A percentile compares a stretch with the other conserved stretches of the same genome.
phyloP scores from a whole-genome alignment of 2,888 invertebrate species.

The Asteroscopus sphinx region DNA sequence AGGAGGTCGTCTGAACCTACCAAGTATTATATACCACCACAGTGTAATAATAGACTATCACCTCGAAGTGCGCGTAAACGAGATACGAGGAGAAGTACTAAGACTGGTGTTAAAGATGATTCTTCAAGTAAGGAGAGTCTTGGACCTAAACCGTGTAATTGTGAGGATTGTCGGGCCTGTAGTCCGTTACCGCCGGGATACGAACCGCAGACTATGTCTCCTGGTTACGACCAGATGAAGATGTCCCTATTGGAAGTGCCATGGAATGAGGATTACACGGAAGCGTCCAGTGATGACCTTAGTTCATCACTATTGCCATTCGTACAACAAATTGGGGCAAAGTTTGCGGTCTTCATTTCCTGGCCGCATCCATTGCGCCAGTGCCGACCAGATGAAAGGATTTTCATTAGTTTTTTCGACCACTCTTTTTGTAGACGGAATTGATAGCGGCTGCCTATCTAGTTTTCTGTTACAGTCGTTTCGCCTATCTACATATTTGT shows the following conservation, averaged over 20 bases:
- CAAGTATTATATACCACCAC: constrained; percentile 84
- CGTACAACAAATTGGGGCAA: constrained; percentile 66
- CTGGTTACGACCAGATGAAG: constrained; percentile 95
- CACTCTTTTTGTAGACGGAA: constrained; percentile 50
- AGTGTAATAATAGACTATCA: constrained; percentile 84
- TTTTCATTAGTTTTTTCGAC: constrained; percentile 60
- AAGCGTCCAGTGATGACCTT: constrained; percentile 97
- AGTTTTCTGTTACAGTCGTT: constrained; percentile 32
- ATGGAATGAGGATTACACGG: constrained; percentile 94
- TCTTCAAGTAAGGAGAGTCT: constrained; percentile 72
- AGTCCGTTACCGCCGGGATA: constrained; percentile 87
- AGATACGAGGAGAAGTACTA: constrained; percentile 78
- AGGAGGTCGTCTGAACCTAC: constrained; percentile 82
- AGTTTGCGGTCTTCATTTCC: constrained; percentile 82
- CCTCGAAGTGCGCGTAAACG: constrained; percentile 84
- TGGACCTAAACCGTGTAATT: constrained; percentile 83
- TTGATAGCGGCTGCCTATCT: constrained; percentile 48
- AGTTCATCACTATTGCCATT: constrained; percentile 89
- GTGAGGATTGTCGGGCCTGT: constrained; percentile 86
- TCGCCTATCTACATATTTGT: constrained; percentile 47
- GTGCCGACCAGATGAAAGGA: constrained; percentile 59
- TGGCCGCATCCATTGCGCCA: constrained; percentile 59
- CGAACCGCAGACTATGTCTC: constrained; percentile 84
- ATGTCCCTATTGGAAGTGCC: constrained; percentile 94
- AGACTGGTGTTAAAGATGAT: constrained; percentile 72